Percentiles rank a stretch among this genome's conserved stretches.
These are phyloP conservation scores for Nebria salina DNA, from an alignment of 2,888 invertebrate genomes.

Conservation along the genomic window DNA sequence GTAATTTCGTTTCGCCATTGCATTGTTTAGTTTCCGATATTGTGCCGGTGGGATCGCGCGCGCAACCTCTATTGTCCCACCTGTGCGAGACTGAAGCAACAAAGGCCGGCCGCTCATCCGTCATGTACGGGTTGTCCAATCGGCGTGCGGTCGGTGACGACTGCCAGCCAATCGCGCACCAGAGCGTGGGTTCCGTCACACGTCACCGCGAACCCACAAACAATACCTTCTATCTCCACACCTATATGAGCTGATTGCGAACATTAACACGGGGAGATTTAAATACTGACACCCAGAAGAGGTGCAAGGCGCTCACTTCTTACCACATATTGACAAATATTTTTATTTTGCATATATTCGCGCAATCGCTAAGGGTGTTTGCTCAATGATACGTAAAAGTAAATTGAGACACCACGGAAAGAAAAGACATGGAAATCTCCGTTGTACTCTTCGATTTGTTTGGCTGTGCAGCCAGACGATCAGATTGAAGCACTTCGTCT, in stretches of 20 bases:
- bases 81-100: constrained; percentile 20
- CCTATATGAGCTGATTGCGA: too few relatives aligned
- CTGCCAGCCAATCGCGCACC: constrained; percentile 58
- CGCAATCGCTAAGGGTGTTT: background rate
- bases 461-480: background rate
- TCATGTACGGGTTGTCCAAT: constrained; percentile 40
- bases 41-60: constrained; percentile 11
- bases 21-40: background rate
- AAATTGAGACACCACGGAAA: background rate
- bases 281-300: too few relatives aligned
- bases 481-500: background rate
- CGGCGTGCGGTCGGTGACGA: constrained; percentile 31
- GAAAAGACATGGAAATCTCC: background rate
- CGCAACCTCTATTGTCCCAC: constrained; percentile 20
- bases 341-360: too few relatives aligned
- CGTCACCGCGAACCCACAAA: constrained; percentile 10
- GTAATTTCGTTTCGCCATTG: constrained; percentile 37
- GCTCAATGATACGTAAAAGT: background rate
- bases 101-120: constrained; percentile 41
- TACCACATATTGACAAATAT: too few relatives aligned
- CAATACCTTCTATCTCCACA: constrained; percentile 4
- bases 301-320: too few relatives aligned
- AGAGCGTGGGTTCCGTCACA: constrained; percentile 60
- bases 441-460: background rate
- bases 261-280: too few relatives aligned